Base-by-base conservation (phyloP, 2,888 invertebrate genomes). In the Endotricha flammealis region DNA sequence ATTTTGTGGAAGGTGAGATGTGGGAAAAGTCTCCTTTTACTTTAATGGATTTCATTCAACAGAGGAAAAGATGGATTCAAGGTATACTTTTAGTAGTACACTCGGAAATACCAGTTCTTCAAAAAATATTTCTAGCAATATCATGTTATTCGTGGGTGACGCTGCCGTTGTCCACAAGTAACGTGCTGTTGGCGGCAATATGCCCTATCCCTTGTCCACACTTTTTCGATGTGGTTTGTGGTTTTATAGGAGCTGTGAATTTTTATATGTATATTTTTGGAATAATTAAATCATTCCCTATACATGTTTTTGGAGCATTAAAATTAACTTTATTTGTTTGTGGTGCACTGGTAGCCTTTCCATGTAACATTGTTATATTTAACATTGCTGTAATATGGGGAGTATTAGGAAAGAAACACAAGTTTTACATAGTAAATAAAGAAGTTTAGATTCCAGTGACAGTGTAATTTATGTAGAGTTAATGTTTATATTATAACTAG, bases 221-320 rank as follows among this genome's bases (percentile, higher is more conserved):
- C 39, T 48, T 92, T 29, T 90, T 98, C 63, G 96, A 98, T 71
- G 91, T 96, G 56, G 66, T 95, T 14, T 95, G 96, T 79, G 94
- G 95, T 37, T 97, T 97, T 67, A 94, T 96, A 57, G 97, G 94
- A 45, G 97, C 95, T 42, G 94, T 97, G 39, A 97, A 95, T 75
- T 94, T 97, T 65, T 98, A 98, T 76, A 98, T 98, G 97, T 98
- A 98, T 74, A 91, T 98, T 44, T 98, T 97, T 79, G 98, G 98
- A 45, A 97, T 97, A n/a, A 90, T 97, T 34, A 98, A 97, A 74
- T 97, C 97, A 36, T 98, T 98, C 69, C 95, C 96, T 12, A 85
- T 96, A 20, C 93, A 95, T 74, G 91, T 96, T 60, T 93, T 95
- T 70, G 97, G 97, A 7, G 79, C 94, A 42, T 64, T 92, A 24